Percentiles rank a stretch among this genome's conserved stretches.
phyloP scores from a whole-genome alignment of 53 echinoderm and acorn worm species.

The Holothuria leucospilota region DNA sequence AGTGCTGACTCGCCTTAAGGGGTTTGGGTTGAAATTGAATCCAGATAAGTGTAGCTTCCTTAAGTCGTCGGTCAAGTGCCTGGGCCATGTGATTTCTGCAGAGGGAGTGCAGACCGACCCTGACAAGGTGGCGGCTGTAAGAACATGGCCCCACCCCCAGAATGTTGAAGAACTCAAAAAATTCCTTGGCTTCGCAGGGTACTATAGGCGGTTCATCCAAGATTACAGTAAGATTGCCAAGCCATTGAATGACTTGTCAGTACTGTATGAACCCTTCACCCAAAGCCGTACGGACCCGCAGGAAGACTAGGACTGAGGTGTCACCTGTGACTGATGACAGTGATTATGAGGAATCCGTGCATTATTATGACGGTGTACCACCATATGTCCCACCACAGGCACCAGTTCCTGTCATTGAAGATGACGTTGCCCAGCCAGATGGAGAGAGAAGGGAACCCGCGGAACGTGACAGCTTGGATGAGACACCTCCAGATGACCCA shows the following conservation, averaged over 20 bases:
- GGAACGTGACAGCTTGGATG: background rate
- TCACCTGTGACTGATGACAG: background rate
- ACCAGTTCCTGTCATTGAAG: background rate
- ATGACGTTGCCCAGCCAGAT: background rate
- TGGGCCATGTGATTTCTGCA: slow-evolving; percentile 71
- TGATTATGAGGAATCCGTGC: background rate
- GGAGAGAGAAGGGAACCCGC: too few relatives aligned
- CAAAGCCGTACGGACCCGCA: background rate
- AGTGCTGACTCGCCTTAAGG: slow-evolving; percentile 51
- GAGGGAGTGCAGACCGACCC: slow-evolving; percentile 74
- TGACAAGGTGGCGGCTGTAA: slow-evolving; percentile 59
- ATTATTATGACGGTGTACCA: background rate
- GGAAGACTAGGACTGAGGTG: background rate
- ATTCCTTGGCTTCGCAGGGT: slow-evolving; percentile 75
- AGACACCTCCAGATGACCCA: background rate
- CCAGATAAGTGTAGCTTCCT: slow-evolving; percentile 69
- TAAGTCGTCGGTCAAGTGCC: slow-evolving; percentile 68
- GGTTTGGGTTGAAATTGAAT: slow-evolving; percentile 66
- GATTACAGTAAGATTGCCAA: slow-evolving; percentile 64
- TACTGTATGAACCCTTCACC: slow-evolving; percentile 16
- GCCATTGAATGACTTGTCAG: slow-evolving; percentile 58
- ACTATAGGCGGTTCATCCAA: slow-evolving; percentile 72
- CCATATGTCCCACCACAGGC: background rate
- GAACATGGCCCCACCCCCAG: slow-evolving; percentile 66
- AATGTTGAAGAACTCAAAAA: slow-evolving; percentile 70